Base-by-base conservation (phyloP, 2,888 invertebrate species). In the Alloscopus bannaensis region DNA sequence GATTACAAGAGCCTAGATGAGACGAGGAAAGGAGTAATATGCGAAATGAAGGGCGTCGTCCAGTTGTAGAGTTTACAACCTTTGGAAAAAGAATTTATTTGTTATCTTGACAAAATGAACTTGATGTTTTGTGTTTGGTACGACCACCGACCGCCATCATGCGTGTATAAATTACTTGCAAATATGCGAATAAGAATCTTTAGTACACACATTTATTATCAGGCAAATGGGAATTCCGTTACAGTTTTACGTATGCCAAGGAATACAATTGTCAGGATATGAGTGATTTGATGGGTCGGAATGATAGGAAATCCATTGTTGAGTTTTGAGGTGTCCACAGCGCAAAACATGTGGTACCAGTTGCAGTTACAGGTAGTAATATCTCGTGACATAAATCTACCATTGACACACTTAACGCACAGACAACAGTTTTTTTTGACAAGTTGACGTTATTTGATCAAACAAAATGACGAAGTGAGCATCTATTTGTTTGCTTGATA, bases 361-460 rank as follows among this genome's bases (percentile, higher is more conserved):
- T 13, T n/a, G n/a, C 55, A 31, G 57, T 18, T 47, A 40, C 45
- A 45, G 16, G 24, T n/a, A 47, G 47, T 65, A 65, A 76, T n/a
- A n/a, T 76, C 76, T 76, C 69, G 20, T 76, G 76, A 76, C 76
- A 76, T 76, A 76, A 76, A 76, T 76, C 76, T 76, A 28, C 20
- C 50, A 28, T 62, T 40, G 76, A 69, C 59, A 68, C 60, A 47
- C 52, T 47, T 60, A 42, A 20, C 16, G n/a, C 50, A 50, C 20
- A 18, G 20, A 11, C 16, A 50, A 20, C 55, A 4, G n/a, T n/a
- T n/a, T n/a, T n/a, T n/a, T n/a, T n/a, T n/a, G n/a, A n/a, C n/a
- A n/a, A n/a, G n/a, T n/a, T n/a, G n/a, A n/a, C n/a, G n/a, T n/a
- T n/a, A n/a, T n/a, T n/a, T n/a, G n/a, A n/a, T n/a, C n/a, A n/a